Evolutionary conservation across 1,140 invertebrate species (phyloP).

Genomic region (Penaeus indicus): DNA sequence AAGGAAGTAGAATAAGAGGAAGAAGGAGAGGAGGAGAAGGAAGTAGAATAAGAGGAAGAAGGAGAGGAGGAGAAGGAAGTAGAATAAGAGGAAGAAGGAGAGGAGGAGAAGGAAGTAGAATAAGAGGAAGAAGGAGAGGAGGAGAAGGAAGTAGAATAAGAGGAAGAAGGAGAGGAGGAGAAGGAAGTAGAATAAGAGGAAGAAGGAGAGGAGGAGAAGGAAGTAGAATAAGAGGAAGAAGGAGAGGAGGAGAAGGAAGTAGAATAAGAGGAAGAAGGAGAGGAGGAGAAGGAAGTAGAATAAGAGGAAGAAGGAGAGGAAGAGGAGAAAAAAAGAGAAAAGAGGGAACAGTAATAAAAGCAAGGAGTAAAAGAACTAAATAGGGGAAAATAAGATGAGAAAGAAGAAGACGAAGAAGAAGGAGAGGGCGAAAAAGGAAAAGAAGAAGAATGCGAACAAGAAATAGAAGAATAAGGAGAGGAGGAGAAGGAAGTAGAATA

Average conservation of each 20-base stretch:
- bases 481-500: no score
- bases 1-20: no score
- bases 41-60: no score
- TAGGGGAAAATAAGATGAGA: no score
- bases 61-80: no score
- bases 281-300: background rate
- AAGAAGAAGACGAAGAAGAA: no score
- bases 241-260: background rate
- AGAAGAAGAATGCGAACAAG: background rate
- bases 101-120: background rate
- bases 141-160: background rate
- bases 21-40: no score
- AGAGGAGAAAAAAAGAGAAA: no score
- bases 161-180: background rate
- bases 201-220: no score
- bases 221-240: no score
- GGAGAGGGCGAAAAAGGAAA: background rate
- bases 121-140: background rate
- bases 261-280: background rate
- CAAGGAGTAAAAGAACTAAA: no score
- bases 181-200: background rate
- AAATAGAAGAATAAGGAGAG: background rate
- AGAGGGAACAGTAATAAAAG: background rate
- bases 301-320: background rate
- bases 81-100: no score